phyloP scores from a whole-genome alignment of 2,888 invertebrate species.

The Meloe dianella region DNA sequence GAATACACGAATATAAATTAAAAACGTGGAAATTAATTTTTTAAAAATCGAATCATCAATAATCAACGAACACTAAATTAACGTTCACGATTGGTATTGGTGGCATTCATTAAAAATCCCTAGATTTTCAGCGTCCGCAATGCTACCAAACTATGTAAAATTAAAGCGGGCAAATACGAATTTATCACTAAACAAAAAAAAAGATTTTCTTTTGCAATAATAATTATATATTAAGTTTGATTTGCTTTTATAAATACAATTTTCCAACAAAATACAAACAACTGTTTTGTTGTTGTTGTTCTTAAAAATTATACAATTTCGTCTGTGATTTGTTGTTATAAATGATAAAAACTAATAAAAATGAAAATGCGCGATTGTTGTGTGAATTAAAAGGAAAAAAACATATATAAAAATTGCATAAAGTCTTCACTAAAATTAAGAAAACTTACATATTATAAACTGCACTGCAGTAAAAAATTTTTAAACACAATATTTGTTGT shows the following conservation, averaged over 20 bases:
- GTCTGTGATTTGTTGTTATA: too few relatives aligned
- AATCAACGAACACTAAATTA: too few relatives aligned
- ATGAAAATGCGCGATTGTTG: too few relatives aligned
- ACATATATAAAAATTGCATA: slow-evolving; percentile 10
- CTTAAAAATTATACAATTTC: too few relatives aligned
- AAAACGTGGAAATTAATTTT: too few relatives aligned
- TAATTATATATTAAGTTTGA: slow-evolving; percentile 37
- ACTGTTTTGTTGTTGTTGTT: too few relatives aligned
- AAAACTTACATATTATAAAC: slow-evolving; percentile 27
- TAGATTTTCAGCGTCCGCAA: neutral
- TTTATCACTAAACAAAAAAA: neutral
- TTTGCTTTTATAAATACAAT: slow-evolving; percentile 38
- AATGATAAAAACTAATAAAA: too few relatives aligned
- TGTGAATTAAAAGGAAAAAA: too few relatives aligned
- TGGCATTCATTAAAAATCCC: neutral
- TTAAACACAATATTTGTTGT: slow-evolving; percentile 23
- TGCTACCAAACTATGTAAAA: neutral
- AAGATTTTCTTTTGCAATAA: slow-evolving; percentile 20
- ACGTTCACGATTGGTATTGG: too few relatives aligned
- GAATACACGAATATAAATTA: too few relatives aligned
- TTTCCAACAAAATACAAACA: slow-evolving; percentile 15
- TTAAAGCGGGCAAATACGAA: slow-evolving; percentile 3
- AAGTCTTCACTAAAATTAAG: slow-evolving; percentile 21
- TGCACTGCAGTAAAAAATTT: slow-evolving; percentile 37
- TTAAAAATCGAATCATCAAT: too few relatives aligned